Base-by-base conservation (phyloP, 2,888 invertebrate species). In the Actias luna region DNA sequence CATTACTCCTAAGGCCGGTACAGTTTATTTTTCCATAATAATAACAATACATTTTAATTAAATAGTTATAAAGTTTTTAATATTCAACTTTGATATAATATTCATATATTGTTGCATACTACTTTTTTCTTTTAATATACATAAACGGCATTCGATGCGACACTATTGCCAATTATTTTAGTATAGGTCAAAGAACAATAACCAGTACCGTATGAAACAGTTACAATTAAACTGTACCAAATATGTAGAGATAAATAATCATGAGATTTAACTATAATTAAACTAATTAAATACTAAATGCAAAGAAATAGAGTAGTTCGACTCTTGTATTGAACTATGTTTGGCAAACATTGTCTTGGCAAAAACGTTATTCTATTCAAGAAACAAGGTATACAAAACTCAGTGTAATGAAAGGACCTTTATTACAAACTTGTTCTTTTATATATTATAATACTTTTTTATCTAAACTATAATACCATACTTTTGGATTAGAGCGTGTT, bases 1-100 rank as follows among this genome's bases (percentile, higher is more conserved):
- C 81, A 79, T 86, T 87, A 89, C 82, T 82, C 77, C 91, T 92
- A 92, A 91, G 92, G 92, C 92, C 92, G 92, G 92, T 88, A 91
- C 85, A 84, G 74, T 78, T 84, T 83, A 78, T 80, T 84, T n/a
- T 80, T 69, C 83, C 82, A 78, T 79, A 82, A 87, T 89, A 87
- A 89, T 84, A 86, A 87, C 84, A 86, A 87, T 85, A 89, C 85
- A 89, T 85, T 89, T 88, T 85, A 85, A 87, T 86, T 88, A 87
- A 84, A 25, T 25, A 50, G 25, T 79, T 77, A 83, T 86, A 83
- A 80, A 82, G 76, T 78, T 81, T 82, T 79, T 75, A 87, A 87
- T 80, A 79, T 78, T 85, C 84, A 90, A 88, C 88, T 89, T 85
- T 67, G 70, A 76, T 78, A 82, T 75, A 72, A 63, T 71, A 75